These are phyloP conservation scores for Chalcis sispes DNA, from an alignment of 2,888 invertebrate genomes.

Conservation along the genomic window DNA sequence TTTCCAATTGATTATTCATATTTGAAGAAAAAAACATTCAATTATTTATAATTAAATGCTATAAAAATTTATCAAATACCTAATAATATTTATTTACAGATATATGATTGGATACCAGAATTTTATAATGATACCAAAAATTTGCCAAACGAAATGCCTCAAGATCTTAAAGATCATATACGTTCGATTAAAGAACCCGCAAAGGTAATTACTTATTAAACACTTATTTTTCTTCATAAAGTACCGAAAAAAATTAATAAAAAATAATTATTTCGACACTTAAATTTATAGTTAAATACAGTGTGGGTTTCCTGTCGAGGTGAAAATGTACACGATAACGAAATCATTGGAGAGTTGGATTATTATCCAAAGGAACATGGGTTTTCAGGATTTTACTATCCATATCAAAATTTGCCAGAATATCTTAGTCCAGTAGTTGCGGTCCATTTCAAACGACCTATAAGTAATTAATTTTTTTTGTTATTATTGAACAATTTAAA, in stretches of 20 bases:
- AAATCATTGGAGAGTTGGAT: conserved; percentile 89
- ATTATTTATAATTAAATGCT: too few relatives aligned
- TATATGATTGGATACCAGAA: conserved; percentile 85
- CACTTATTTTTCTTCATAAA: too few relatives aligned
- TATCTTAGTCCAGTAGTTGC: conserved; percentile 93
- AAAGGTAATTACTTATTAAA: conserved; percentile 59
- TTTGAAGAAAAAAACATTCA: too few relatives aligned
- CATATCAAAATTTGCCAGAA: conserved; percentile 89
- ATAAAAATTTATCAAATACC: background rate
- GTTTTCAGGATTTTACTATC: conserved; percentile 93
- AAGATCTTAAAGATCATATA: conserved; percentile 77
- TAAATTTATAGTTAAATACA: conserved; percentile 82
- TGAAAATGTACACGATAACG: conserved; percentile 92
- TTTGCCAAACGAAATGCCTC: conserved; percentile 81
- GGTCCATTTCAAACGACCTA: conserved; percentile 88
- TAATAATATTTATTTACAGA: conserved; percentile 77
- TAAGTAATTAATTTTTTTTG: conserved; percentile 79
- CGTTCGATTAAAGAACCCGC: conserved; percentile 59
- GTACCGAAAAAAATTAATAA: background rate
- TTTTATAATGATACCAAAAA: conserved; percentile 78
- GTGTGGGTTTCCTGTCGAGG: conserved; percentile 96
- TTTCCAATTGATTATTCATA: too few relatives aligned
- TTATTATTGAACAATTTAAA: too few relatives aligned
- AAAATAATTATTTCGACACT: background rate
- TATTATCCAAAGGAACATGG: conserved; percentile 89